These are phyloP conservation scores for Epinephelus malabaricus DNA, from an alignment of 2,797 vertebrate species.

Conservation along the genomic window DNA sequence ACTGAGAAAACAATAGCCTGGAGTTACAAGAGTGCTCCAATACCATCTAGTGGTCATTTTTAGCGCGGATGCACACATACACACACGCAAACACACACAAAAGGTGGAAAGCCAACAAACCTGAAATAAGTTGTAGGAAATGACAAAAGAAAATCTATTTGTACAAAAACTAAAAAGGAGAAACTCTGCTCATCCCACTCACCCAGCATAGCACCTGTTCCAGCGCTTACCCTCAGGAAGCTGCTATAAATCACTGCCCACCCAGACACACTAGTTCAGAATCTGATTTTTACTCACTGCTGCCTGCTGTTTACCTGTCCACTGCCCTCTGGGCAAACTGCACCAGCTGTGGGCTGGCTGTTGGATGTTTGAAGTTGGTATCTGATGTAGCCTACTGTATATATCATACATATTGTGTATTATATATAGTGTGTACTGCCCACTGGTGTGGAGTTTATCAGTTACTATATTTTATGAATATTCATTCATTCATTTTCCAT, in stretches of 20 bases:
- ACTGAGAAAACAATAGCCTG: neutral
- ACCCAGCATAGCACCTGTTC: conserved; percentile 18
- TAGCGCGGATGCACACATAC: no score
- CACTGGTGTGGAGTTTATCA: no score
- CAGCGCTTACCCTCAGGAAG: conserved; percentile 4
- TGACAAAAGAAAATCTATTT: conserved; percentile 7
- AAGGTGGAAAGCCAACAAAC: neutral
- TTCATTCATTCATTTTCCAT: no score
- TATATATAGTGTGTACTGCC: no score
- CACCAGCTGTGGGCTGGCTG: neutral
- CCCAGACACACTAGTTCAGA: conserved; percentile 10
- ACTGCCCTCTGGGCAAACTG: neutral
- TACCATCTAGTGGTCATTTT: conserved; percentile 75
- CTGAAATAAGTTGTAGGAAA: neutral
- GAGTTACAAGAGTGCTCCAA: conserved; percentile 42
- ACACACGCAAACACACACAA: neutral
- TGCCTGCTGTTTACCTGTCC: fast-evolving
- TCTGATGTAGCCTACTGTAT: neutral
- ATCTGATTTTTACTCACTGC: neutral
- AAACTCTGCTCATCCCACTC: conserved; percentile 18
- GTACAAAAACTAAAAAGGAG: neutral
- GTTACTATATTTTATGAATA: no score
- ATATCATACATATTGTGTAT: fast-evolving
- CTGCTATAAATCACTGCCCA: conserved; percentile 25
- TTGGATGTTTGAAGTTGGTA: neutral